A percentile compares a stretch with the other conserved stretches of the same genome.
Evolutionary conservation across 2,113 vertebrate genomes (phyloP).

Genomic region (Malurus alboscapulatus): DNA sequence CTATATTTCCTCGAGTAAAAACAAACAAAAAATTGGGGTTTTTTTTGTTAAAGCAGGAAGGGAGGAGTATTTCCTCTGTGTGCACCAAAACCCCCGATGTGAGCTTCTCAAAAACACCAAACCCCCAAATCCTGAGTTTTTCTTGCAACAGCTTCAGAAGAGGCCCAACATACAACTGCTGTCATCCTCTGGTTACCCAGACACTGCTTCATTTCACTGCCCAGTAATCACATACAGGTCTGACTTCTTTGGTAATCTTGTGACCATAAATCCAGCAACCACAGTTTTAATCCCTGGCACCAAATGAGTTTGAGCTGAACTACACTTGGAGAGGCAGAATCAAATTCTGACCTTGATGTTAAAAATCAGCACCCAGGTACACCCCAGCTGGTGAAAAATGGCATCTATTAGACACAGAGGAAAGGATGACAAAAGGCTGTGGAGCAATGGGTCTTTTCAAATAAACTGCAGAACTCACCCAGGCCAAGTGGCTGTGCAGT

Average conservation of each 20-base stretch:
- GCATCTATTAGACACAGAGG: neutral
- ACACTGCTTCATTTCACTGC: neutral
- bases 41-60: neutral
- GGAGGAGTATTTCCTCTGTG: neutral
- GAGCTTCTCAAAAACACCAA: neutral
- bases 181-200: neutral
- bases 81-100: accelerated
- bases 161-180: neutral
- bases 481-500: neutral
- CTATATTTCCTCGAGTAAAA: neutral
- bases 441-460: neutral
- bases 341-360: neutral
- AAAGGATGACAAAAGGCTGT: neutral
- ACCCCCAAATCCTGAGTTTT: neutral
- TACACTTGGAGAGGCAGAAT: neutral
- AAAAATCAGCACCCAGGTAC: neutral
- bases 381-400: neutral
- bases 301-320: neutral
- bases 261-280: neutral
- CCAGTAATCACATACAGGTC: neutral
- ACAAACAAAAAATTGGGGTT: neutral
- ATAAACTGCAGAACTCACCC: neutral
- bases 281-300: neutral
- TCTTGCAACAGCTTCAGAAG: neutral
- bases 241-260: neutral